Base-by-base conservation (phyloP, 1,140 invertebrate species). In the Globodera ellingtonae region DNA sequence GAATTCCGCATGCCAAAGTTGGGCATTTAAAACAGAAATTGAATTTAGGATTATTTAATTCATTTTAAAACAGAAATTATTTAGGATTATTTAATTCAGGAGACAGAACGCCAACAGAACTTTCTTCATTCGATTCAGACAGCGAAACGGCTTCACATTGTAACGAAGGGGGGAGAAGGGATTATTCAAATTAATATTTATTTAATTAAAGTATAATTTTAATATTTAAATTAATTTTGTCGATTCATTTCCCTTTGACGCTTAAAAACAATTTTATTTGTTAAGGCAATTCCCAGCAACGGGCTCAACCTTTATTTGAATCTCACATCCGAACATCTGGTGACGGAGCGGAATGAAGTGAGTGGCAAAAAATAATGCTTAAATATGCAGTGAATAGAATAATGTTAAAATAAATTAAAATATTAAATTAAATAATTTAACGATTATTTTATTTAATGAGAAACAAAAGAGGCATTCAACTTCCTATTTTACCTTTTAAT, bases 1-100 rank as follows among this genome's bases (percentile, higher is more conserved):
- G 75, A 47, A 77, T 77, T 77, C 75, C 75, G 6, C 48, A 77
- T 47, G 75, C 75, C 44, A 77, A 77, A 44, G 56, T 59, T 35
- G 56, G 5, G 56, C 56, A 10, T 59, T 13, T 18, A 2, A 59
- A 59, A 15, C 18, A 15, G 56, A 15, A 59, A 59, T 15, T 59
- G 0, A 59, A 59, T 59, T 59, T 59, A 15, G 15, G 4, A 0
- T 15, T n/a, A n/a, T n/a, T n/a, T n/a, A n/a, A n/a, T n/a, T n/a
- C n/a, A n/a, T n/a, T n/a, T n/a, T n/a, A n/a, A n/a, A n/a, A n/a
- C n/a, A n/a, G n/a, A n/a, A n/a, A n/a, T n/a, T n/a, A n/a, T n/a
- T n/a, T n/a, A n/a, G n/a, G n/a, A n/a, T 0, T 10, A 8, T 15
- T 4, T 18, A 4, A 15, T 6, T 15, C 56, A 59, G 56, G 75